A percentile compares a stretch with the other conserved stretches of the same genome.
These are phyloP conservation scores for Melieria omissa DNA, from an alignment of 2,888 invertebrate species.

Conservation along the genomic window DNA sequence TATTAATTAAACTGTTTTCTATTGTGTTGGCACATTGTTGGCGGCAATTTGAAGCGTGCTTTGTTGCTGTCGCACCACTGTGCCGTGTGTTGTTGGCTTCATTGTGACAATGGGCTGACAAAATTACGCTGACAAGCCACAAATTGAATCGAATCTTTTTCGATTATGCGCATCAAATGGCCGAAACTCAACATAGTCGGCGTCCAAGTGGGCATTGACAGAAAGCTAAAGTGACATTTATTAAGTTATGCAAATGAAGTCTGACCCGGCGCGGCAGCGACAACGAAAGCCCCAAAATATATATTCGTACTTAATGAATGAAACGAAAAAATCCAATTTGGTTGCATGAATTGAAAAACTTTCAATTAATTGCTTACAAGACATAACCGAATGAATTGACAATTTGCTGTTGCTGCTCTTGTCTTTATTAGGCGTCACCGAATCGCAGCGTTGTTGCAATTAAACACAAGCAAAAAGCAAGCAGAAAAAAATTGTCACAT, in stretches of 20 bases:
- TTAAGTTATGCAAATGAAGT: no score
- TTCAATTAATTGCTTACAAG: no score
- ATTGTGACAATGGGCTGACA: slow-evolving; percentile 29
- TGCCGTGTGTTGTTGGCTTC: neutral
- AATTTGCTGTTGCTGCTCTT: neutral
- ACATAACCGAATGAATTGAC: neutral
- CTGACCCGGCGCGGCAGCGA: no score
- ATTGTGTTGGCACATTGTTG: slow-evolving; percentile 27
- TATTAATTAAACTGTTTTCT: slow-evolving; percentile 37
- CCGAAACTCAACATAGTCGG: no score
- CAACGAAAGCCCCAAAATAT: no score
- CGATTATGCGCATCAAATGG: no score
- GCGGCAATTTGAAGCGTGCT: neutral
- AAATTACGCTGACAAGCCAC: slow-evolving; percentile 33
- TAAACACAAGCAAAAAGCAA: neutral
- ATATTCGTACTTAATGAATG: no score
- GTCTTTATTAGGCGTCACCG: neutral
- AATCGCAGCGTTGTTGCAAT: neutral
- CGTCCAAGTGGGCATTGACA: no score
- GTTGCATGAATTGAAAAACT: no score
- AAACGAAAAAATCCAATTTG: no score
- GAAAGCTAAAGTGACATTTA: no score
- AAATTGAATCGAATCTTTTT: slow-evolving; percentile 16
- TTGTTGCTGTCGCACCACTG: neutral
- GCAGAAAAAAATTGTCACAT: slow-evolving; percentile 4